These are phyloP conservation scores for Mus pahari DNA, from an alignment of 2,113 vertebrate species.

Conservation along the genomic window DNA sequence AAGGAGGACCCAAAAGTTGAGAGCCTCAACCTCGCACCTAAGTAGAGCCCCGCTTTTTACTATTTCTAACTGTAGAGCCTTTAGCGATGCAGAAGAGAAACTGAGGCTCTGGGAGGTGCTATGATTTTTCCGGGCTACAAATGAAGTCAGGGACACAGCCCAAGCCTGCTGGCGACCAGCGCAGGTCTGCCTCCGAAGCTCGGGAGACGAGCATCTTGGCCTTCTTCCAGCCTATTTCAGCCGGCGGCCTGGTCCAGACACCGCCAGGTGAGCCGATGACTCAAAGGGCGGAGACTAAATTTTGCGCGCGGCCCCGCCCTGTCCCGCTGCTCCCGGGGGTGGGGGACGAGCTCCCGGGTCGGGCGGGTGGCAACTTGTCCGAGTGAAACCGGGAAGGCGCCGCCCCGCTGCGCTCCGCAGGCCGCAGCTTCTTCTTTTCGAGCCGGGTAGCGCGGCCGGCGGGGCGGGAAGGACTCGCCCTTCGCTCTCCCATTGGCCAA, in stretches of 20 bases:
- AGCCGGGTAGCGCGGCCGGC: fast-evolving
- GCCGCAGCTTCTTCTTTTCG: fast-evolving
- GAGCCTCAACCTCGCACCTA: background rate
- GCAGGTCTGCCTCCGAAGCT: background rate
- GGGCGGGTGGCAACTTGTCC: slow-evolving; percentile 64
- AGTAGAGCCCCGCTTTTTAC: background rate
- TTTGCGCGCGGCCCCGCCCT: slow-evolving; percentile 6
- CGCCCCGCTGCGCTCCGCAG: background rate
- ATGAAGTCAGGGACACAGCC: background rate
- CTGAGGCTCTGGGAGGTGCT: background rate
- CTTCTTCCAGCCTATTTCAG: background rate
- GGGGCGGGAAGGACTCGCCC: fast-evolving
- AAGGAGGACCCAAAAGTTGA: background rate
- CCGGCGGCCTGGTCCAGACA: background rate
- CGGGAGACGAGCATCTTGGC: background rate
- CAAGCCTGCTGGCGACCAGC: background rate
- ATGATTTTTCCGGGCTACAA: slow-evolving; percentile 6
- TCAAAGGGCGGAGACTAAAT: slow-evolving; percentile 59
- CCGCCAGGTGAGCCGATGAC: slow-evolving; percentile 46
- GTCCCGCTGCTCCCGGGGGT: slow-evolving; percentile 33
- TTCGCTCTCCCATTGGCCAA: slow-evolving; percentile 42
- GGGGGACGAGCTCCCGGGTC: background rate
- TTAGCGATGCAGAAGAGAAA: background rate
- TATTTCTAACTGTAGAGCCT: background rate
- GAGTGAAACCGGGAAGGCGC: slow-evolving; percentile 65